phyloP scores from a whole-genome alignment of 2,797 vertebrate species.

The Anabacerthia variegaticeps region DNA sequence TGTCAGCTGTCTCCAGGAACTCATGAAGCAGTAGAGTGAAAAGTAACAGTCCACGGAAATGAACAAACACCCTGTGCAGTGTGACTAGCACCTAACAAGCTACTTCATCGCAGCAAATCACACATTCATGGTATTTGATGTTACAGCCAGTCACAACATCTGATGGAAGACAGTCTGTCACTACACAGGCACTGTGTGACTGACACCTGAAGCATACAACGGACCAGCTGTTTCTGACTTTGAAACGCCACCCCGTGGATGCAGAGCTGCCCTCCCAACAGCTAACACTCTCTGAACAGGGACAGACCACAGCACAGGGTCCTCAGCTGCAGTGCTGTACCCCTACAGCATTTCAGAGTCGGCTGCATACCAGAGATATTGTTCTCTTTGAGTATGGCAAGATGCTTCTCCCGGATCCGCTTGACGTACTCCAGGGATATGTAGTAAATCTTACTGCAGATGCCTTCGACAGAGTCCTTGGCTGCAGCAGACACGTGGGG shows the following conservation, averaged over 20 bases:
- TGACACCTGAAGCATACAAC: neutral
- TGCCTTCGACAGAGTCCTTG: conserved; percentile 97
- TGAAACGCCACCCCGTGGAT: neutral
- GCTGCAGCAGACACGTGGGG: conserved; percentile 92
- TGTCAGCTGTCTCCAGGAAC: neutral
- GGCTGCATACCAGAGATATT: conserved; percentile 82
- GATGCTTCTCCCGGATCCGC: conserved; percentile 89
- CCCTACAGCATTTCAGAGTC: neutral
- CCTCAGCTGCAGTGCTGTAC: neutral
- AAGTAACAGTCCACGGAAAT: neutral
- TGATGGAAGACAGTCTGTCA: neutral
- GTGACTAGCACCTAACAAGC: neutral
- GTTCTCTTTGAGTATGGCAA: conserved; percentile 89
- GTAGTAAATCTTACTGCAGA: conserved; percentile 98
- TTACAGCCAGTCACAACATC: neutral
- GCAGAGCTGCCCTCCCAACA: neutral
- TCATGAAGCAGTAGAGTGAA: neutral
- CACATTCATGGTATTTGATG: neutral
- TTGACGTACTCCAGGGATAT: conserved; percentile 94
- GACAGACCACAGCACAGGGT: neutral
- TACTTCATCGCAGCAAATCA: neutral
- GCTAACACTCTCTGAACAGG: rapidly evolving
- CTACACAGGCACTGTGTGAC: neutral
- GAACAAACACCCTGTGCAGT: rapidly evolving
- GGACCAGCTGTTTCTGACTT: neutral